phyloP scores from a whole-genome alignment of 2,888 invertebrate genomes.

The Quadroppia sp. region DNA sequence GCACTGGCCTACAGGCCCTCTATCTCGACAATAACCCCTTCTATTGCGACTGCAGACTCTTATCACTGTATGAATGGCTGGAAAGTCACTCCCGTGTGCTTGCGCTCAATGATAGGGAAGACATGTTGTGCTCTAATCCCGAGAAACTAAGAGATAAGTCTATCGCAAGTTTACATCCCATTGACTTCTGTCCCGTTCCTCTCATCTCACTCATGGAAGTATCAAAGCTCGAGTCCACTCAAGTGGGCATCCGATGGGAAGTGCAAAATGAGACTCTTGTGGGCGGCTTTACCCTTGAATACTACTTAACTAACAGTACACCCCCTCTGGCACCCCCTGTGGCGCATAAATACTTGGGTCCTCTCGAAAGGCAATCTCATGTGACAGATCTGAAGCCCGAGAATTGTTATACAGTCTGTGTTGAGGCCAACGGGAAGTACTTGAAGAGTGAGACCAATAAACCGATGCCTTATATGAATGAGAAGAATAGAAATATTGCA shows the following conservation, averaged over 20 bases:
- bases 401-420: slow-evolving; percentile 78
- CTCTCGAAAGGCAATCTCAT: slow-evolving; percentile 62
- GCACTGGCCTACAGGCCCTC: slow-evolving; percentile 70
- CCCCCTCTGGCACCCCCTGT: slow-evolving; percentile 42
- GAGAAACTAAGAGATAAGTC: slow-evolving; percentile 69
- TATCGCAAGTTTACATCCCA: slow-evolving; percentile 72
- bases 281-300: slow-evolving; percentile 77
- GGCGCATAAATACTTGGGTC: slow-evolving; percentile 42
- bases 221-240: slow-evolving; percentile 80
- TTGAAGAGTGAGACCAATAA: slow-evolving; percentile 47
- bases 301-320: slow-evolving; percentile 58
- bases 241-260: slow-evolving; percentile 71
- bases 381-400: slow-evolving; percentile 71
- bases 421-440: slow-evolving; percentile 78
- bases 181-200: slow-evolving; percentile 77
- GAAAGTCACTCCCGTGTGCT: slow-evolving; percentile 73
- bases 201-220: slow-evolving; percentile 76
- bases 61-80: slow-evolving; percentile 88
- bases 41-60: slow-evolving; percentile 81
- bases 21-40: slow-evolving; percentile 85
- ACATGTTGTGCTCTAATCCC: slow-evolving; percentile 67
- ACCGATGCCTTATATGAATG: slow-evolving; percentile 48
- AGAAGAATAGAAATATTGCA: slow-evolving; percentile 40
- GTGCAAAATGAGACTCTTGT: slow-evolving; percentile 74
- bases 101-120: slow-evolving; percentile 56